These are phyloP conservation scores for Aphelenchoides avenae DNA, from an alignment of 1,140 invertebrate species.

Conservation along the genomic window DNA sequence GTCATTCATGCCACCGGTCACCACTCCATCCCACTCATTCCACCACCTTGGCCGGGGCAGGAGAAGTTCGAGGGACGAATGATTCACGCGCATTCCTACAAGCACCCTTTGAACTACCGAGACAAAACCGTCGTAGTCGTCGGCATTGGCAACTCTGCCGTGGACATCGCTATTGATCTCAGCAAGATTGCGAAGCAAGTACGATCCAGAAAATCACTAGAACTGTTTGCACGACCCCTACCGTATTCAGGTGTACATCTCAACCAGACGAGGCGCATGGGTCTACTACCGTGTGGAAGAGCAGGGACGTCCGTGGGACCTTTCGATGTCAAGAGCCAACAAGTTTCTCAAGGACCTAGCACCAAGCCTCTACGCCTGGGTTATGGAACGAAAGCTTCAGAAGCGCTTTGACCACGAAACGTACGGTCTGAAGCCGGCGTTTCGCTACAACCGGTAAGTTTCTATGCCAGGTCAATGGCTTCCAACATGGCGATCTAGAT, in stretches of 20 bases:
- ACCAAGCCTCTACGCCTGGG: too few species aligned
- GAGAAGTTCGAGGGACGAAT: constrained; percentile 60
- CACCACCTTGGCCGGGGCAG: constrained; percentile 41
- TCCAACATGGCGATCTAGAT: too few species aligned
- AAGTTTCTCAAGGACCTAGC: constrained; percentile 25
- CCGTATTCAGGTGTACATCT: constrained; percentile 62
- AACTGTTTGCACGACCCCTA: too few species aligned
- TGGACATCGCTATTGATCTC: constrained; percentile 64
- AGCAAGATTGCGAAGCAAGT: constrained; percentile 59
- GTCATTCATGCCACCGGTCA: constrained; percentile 56
- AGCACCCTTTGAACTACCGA: constrained; percentile 51
- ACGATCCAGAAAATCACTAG: too few species aligned
- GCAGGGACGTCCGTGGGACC: constrained; percentile 57
- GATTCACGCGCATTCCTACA: constrained; percentile 62
- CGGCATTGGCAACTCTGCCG: constrained; percentile 65
- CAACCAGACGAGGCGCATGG: constrained; percentile 63
- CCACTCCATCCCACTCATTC: constrained; percentile 52
- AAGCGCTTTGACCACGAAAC: constrained; percentile 62
- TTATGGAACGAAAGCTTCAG: constrained; percentile 39
- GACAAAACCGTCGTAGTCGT: constrained; percentile 61
- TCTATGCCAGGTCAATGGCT: too few species aligned
- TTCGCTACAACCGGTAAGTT: too few species aligned
- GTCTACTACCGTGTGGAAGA: constrained; percentile 60
- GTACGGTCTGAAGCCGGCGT: constrained; percentile 61
- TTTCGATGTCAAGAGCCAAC: constrained; percentile 2